Conservation (phyloP, 2,113 vertebrate genomes). For the Lasiurus cinereus region DNA sequence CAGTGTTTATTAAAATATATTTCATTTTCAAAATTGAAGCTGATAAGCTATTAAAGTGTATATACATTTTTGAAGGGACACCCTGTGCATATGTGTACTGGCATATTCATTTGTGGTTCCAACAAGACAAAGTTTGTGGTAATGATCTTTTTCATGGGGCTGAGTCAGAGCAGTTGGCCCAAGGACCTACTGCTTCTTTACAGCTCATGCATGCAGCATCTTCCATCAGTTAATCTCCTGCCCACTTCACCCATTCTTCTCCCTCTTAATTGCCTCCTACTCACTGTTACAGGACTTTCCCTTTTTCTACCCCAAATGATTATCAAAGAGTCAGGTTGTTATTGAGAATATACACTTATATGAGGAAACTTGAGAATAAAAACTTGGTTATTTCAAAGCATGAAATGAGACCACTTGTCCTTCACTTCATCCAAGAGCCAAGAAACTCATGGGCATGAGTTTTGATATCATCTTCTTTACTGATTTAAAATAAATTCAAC, state of each 20-base stretch:
- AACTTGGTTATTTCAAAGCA: conserved; percentile 48
- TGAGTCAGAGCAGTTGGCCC: conserved; percentile 72
- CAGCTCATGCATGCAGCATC: neutral
- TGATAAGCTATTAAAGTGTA: no score
- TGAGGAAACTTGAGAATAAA: conserved; percentile 64
- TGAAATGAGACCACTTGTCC: conserved; percentile 54
- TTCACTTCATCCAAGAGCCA: conserved; percentile 50
- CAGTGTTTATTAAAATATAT: no score
- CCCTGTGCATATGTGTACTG: neutral
- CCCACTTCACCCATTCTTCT: conserved; percentile 54
- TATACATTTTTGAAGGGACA: no score
- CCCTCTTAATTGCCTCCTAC: conserved; percentile 49
- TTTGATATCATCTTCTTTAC: conserved; percentile 42
- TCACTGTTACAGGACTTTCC: conserved; percentile 64
- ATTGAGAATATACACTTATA: neutral
- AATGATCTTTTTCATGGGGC: conserved; percentile 55
- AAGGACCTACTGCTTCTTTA: conserved; percentile 46
- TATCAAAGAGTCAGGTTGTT: conserved; percentile 67
- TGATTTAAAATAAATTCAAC: conserved; percentile 50
- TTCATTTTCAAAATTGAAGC: no score
- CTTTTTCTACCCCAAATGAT: conserved; percentile 72
- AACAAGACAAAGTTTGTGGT: conserved; percentile 54
- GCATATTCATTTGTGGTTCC: neutral
- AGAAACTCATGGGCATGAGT: conserved; percentile 46
- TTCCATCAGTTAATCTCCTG: neutral